Evolutionary conservation across 1,140 invertebrate genomes (phyloP).

Genomic region (Patella vulgata): DNA sequence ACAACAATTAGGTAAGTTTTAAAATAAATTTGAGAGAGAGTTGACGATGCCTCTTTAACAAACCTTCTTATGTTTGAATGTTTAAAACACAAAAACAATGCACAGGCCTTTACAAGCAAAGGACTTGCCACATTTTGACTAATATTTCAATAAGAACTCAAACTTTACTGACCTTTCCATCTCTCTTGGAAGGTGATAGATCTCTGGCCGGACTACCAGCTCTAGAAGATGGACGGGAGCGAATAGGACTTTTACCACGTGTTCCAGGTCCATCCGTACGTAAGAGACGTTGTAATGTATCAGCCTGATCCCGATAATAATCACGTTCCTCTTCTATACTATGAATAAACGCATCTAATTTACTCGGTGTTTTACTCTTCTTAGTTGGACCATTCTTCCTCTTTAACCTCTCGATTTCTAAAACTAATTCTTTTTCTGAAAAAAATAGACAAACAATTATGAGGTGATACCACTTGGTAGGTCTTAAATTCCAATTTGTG

Average conservation of each 20-base stretch:
- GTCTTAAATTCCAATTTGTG: not conserved
- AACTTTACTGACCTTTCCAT: constrained; percentile 41
- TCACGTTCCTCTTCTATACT: constrained; percentile 66
- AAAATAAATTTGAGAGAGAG: too few relatives aligned
- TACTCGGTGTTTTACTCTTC: constrained; percentile 54
- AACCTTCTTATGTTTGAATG: too few relatives aligned
- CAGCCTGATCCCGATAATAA: constrained; percentile 64
- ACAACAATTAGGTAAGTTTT: too few relatives aligned
- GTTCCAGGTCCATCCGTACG: constrained; percentile 38
- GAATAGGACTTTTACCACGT: constrained; percentile 31
- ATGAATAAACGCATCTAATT: constrained; percentile 62
- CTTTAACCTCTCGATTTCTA: constrained; percentile 65
- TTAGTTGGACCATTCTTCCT: constrained; percentile 51
- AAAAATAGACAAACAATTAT: too few relatives aligned
- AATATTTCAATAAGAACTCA: too few relatives aligned
- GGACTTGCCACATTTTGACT: too few relatives aligned
- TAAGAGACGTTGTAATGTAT: constrained; percentile 57
- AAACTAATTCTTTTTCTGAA: constrained; percentile 65
- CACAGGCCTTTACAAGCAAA: too few relatives aligned
- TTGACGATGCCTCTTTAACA: too few relatives aligned
- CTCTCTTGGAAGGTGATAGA: constrained; percentile 31
- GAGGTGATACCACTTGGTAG: not conserved
- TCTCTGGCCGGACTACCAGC: constrained; percentile 50
- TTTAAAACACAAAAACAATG: too few relatives aligned
- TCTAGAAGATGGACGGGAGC: constrained; percentile 39